Evolutionary conservation across 2,888 invertebrate genomes (phyloP), one percentile per base, ranked within the genome.

Genomic region (Pyrocoelia pectoralis): DNA sequence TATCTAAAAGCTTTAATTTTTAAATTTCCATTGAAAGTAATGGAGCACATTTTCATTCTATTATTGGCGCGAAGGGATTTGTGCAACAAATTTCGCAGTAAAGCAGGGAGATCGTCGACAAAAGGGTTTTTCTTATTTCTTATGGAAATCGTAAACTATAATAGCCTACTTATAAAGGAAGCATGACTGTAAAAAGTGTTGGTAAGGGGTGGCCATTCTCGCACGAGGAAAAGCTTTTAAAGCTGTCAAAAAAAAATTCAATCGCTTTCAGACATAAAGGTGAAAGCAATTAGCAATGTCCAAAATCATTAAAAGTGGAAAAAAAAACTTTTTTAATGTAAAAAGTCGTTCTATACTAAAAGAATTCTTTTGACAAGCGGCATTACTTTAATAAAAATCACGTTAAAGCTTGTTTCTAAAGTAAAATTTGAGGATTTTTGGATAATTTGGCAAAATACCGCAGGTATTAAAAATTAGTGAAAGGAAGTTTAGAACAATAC

Each of bases 101-200:
- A 49, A 38, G 40, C 48, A 40, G 14, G 8, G 43, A 51, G 51
- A 10, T 38, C 19, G 43, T 51, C 41, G 51, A 12, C 6, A 50
- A 57, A 51, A 40, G 51, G 50, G 50, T n/a, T 50, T 12, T 49
- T 50, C 49, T 43, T 17, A 51, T 40, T 57, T 57, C 57, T 57
- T 57, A 57, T 57, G 57, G 57, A 57, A 57, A 57, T 57, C 57
- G 51, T 50, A 50, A 57, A 57, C 57, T 51, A 57, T 57, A 57
- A 57, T 57, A 57, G 51, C 15, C 50, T 4, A 51, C 50, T 57
- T 51, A 57, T 57, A 51, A 57, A 57, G 38, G 50, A 18, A 51
- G 28, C 40, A 19, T 19, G 38, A 17, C 38, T 24, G 38, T 40
- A 43, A 51, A 28, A 40, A 19, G 24, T 41, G 24, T 10, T 24